Percentiles rank a stretch among this genome's conserved stretches.
Evolutionary conservation across 2,797 vertebrate genomes (phyloP).

Genomic region (Salarias fasciatus): DNA sequence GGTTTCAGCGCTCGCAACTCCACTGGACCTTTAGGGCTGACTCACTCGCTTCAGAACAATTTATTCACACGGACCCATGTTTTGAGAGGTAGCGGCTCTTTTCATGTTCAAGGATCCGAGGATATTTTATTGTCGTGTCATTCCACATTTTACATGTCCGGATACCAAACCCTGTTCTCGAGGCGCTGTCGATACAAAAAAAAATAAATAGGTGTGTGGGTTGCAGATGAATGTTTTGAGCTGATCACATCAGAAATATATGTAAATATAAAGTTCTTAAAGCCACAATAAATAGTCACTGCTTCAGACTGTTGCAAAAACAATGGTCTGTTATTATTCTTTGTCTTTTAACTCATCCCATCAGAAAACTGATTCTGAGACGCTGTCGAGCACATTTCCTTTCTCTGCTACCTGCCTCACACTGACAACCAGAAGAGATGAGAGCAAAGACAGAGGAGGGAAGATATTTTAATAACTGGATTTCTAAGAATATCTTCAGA

Average conservation of each 20-base stretch:
- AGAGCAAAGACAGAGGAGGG: slow-evolving; percentile 17
- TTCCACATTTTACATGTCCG: too few species aligned
- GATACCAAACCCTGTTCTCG: too few species aligned
- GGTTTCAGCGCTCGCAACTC: slow-evolving; percentile 18
- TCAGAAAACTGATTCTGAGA: not conserved
- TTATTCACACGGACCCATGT: slow-evolving; percentile 27
- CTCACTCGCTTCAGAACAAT: slow-evolving; percentile 25
- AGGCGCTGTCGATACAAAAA: too few species aligned
- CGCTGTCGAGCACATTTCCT: not conserved
- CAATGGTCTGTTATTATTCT: too few species aligned
- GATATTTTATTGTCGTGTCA: too few species aligned
- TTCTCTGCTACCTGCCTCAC: slow-evolving; percentile 5
- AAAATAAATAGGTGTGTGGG: too few species aligned
- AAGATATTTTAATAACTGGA: slow-evolving; percentile 53
- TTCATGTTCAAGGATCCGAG: not conserved
- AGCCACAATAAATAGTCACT: too few species aligned
- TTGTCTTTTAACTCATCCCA: too few species aligned
- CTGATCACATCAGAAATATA: too few species aligned
- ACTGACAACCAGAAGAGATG: slow-evolving; percentile 9
- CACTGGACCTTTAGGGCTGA: slow-evolving; percentile 14
- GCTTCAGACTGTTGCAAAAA: too few species aligned
- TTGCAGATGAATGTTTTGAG: too few species aligned
- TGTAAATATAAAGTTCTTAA: too few species aligned
- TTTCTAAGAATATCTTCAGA: slow-evolving; percentile 74
- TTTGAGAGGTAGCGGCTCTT: slow-evolving; percentile 3